Conservation (phyloP, 2,113 vertebrate species). For the Gobio gobio region DNA sequence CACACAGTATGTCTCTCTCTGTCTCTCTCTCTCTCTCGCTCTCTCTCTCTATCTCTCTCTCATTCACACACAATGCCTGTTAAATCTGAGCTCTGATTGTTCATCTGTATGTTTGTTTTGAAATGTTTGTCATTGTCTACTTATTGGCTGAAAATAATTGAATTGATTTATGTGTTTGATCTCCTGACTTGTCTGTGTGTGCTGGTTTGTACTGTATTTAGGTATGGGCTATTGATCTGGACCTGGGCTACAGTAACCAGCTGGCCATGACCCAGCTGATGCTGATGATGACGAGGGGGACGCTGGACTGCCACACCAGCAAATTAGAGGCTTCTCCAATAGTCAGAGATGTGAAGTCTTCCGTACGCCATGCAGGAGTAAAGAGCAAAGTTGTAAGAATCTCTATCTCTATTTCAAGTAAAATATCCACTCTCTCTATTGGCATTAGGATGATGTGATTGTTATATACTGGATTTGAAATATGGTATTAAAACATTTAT, state of each 20-base stretch:
- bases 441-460: background rate
- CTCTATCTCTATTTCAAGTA: background rate
- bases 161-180: conserved; percentile 40
- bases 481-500: background rate
- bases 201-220: conserved; percentile 55
- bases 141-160: conserved; percentile 32
- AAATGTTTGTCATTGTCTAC: background rate
- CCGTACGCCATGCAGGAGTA: conserved; percentile 35
- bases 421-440: background rate
- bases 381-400: conserved; percentile 51
- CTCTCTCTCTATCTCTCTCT: conserved; percentile 29
- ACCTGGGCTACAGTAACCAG: conserved; percentile 89
- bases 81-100: background rate
- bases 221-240: conserved; percentile 90
- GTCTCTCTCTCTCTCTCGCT: conserved; percentile 42
- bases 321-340: conserved; percentile 70
- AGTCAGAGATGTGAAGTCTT: conserved; percentile 55
- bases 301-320: conserved; percentile 75
- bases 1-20: conserved; percentile 53
- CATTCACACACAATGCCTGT: background rate
- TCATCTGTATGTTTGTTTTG: background rate
- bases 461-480: background rate
- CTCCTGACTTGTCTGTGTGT: conserved; percentile 39
- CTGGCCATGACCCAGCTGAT: conserved; percentile 88
- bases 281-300: conserved; percentile 83